A percentile compares a stretch with the other conserved stretches of the same genome.
Conservation (phyloP, 1,140 invertebrate genomes). For the Trichoplusia ni region DNA sequence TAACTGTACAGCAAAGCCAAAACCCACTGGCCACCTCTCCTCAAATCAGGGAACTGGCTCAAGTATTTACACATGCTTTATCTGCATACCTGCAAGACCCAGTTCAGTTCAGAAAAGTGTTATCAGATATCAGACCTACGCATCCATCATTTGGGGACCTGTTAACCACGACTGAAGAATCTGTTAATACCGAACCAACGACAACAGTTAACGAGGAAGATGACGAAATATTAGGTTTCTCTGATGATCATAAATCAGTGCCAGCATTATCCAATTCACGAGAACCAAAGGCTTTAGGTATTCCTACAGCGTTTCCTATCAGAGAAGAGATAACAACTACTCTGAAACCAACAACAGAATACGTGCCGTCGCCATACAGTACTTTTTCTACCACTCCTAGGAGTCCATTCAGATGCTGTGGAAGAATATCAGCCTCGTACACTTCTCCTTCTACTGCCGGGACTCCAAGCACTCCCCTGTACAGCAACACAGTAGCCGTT, state of each 20-base stretch:
- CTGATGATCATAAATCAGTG: slow-evolving; percentile 82
- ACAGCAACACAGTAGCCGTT: slow-evolving; percentile 66
- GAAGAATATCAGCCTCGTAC: slow-evolving; percentile 75
- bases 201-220: slow-evolving; percentile 85
- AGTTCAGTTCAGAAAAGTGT: slow-evolving; percentile 87
- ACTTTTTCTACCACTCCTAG: slow-evolving; percentile 50
- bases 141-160: slow-evolving; percentile 84
- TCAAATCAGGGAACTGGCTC: slow-evolving; percentile 88
- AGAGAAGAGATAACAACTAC: slow-evolving; percentile 58
- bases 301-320: slow-evolving; percentile 64
- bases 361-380: slow-evolving; percentile 38
- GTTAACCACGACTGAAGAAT: slow-evolving; percentile 64
- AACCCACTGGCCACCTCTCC: slow-evolving; percentile 83
- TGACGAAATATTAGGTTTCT: slow-evolving; percentile 89
- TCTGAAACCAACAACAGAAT: slow-evolving; percentile 37
- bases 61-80: slow-evolving; percentile 91
- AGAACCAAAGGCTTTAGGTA: slow-evolving; percentile 73
- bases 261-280: slow-evolving; percentile 50
- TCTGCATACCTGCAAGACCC: slow-evolving; percentile 92
- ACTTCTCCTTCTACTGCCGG: slow-evolving; percentile 58
- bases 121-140: slow-evolving; percentile 89
- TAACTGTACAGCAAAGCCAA: slow-evolving; percentile 84
- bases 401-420: slow-evolving; percentile 73
- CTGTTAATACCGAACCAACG: slow-evolving; percentile 71
- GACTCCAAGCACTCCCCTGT: slow-evolving; percentile 50